Evolutionary conservation across 2,888 invertebrate genomes (phyloP).

Genomic region (Parnassius orleans): DNA sequence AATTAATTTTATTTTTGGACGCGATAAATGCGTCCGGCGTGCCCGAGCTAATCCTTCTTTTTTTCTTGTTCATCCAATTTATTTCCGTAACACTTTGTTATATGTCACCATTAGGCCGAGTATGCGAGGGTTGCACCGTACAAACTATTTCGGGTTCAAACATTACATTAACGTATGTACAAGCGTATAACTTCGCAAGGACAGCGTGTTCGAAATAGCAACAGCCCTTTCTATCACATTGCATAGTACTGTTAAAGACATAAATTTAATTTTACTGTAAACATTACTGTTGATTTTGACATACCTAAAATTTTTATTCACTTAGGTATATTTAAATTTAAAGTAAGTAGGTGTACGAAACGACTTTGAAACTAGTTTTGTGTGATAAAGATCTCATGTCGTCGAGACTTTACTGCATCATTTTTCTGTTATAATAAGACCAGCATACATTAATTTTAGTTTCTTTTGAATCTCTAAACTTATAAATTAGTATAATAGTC

Average conservation of each 20-base stretch:
- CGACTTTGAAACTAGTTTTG: slow-evolving; percentile 17
- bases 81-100: slow-evolving; percentile 69
- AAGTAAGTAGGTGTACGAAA: slow-evolving; percentile 13
- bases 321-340: background rate
- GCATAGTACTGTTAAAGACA: too few species aligned
- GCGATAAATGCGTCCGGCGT: slow-evolving; percentile 60
- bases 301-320: too few species aligned
- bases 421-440: background rate
- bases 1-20: slow-evolving; percentile 74
- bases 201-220: slow-evolving; percentile 16
- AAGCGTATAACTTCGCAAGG: slow-evolving; percentile 12
- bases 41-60: slow-evolving; percentile 60
- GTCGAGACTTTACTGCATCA: slow-evolving; percentile 20
- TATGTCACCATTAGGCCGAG: slow-evolving; percentile 62
- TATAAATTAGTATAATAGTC: too few species aligned
- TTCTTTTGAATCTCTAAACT: too few species aligned
- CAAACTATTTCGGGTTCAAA: slow-evolving; percentile 46
- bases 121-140: slow-evolving; percentile 52
- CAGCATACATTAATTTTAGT: too few species aligned
- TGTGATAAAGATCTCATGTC: slow-evolving; percentile 16
- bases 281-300: background rate
- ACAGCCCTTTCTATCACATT: background rate
- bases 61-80: slow-evolving; percentile 54
- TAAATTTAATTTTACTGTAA: background rate
- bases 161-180: slow-evolving; percentile 31